Evolutionary conservation across 2,888 invertebrate species (phyloP).

Genomic region (Lottia gigantea): DNA sequence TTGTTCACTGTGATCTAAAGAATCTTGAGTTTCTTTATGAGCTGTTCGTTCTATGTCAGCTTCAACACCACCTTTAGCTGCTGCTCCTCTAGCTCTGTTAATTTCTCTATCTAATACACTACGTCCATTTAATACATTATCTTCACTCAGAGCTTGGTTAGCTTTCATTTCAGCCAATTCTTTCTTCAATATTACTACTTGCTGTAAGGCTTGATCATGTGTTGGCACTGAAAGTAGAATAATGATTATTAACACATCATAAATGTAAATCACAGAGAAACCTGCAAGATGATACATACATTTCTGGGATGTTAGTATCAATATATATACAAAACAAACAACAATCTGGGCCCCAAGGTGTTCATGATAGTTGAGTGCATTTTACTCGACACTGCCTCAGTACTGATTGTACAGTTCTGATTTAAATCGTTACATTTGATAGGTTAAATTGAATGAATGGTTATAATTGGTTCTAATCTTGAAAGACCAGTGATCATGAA

Average conservation of each 20-base stretch:
- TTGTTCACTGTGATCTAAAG: slow-evolving; percentile 64
- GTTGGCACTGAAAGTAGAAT: slow-evolving; percentile 54
- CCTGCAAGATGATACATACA: no score
- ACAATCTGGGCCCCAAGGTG: no score
- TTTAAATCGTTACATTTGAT: no score
- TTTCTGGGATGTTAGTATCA: no score
- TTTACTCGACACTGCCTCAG: no score
- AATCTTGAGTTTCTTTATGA: slow-evolving; percentile 64
- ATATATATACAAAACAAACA: no score
- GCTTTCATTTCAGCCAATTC: slow-evolving; percentile 66
- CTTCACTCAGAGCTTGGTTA: slow-evolving; percentile 57
- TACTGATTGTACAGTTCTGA: no score
- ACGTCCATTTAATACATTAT: slow-evolving; percentile 41
- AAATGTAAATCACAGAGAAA: no score
- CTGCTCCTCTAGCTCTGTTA: slow-evolving; percentile 53
- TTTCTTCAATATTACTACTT: slow-evolving; percentile 66
- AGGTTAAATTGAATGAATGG: no score
- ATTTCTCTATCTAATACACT: slow-evolving; percentile 55
- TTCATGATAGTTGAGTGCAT: no score
- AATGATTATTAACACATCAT: not conserved
- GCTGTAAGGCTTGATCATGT: slow-evolving; percentile 66
- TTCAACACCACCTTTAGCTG: slow-evolving; percentile 48
- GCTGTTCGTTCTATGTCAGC: slow-evolving; percentile 64
- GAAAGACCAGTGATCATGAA: no score
- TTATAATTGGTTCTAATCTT: no score